These are phyloP conservation scores for Hycleus phaleratus DNA, from an alignment of 1,140 invertebrate genomes.

Conservation along the genomic window DNA sequence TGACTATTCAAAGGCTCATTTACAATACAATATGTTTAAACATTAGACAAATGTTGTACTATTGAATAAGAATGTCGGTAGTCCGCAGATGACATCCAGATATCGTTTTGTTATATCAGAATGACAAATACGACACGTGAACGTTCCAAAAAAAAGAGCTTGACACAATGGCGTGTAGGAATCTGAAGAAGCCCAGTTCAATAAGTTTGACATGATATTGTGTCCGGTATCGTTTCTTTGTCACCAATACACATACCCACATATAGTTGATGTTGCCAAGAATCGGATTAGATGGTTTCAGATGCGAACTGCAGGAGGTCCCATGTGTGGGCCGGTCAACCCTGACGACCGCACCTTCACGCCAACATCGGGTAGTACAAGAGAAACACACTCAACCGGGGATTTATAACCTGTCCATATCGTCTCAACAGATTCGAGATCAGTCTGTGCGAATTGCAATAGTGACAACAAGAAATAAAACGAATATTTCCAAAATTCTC, in stretches of 20 bases:
- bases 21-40: no score
- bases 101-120: no score
- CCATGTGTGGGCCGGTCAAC: conserved; percentile 20
- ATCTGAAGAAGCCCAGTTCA: conserved; percentile 14
- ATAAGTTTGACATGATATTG: no score
- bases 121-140: conserved; percentile 12
- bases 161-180: conserved; percentile 14
- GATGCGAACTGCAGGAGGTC: conserved; percentile 15
- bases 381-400: conserved; percentile 7
- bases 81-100: no score
- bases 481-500: no score
- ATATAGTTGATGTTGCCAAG: neutral
- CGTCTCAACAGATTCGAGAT: neutral
- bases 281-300: conserved; percentile 1
- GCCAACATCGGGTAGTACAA: conserved; percentile 22
- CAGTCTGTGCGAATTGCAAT: no score
- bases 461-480: no score
- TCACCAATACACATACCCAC: no score
- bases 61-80: no score
- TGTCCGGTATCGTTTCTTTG: no score
- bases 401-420: conserved; percentile 19
- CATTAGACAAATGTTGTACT: no score
- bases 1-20: no score
- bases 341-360: conserved; percentile 25
- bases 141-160: neutral